Base-by-base conservation (phyloP, 2,888 invertebrate genomes). In the Phlogophora meticulosa region DNA sequence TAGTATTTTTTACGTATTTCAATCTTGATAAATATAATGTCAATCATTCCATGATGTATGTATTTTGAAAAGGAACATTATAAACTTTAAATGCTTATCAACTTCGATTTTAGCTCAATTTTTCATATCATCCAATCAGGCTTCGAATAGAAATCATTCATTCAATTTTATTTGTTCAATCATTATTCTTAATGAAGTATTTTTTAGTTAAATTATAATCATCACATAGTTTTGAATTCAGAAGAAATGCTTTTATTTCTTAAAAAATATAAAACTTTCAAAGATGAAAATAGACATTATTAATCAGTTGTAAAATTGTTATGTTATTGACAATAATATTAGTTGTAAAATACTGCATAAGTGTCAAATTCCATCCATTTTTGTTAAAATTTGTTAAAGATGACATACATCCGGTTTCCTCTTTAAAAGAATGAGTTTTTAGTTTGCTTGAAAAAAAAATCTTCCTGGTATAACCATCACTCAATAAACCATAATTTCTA, bases 331-430 rank as follows among this genome's bases (percentile, higher is more conserved):
- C 90, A 91, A 90, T 91, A 90, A 90, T 80, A 80, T 82, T 86
- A 86, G 82, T 80, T 85, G 64, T 77, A 61, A 80, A 77, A 76
- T 85, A 85, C 79, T 77, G 62, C 76, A 77, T 88, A 87, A 85
- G 85, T 84, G 73, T 87, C 83, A 83, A 87, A 88, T 79, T 91
- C 90, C 91, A 91, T 91, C 90, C 90, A 87, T 84, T 87, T 88
- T 81, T 78, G 70, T 80, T 76, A 68, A 53, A 28, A 48, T 52
- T 58, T 58, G 56, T 49, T 75, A 58, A 58, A 57, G 63, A 55
- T 9, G 52, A 60, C 49, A 45, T 42, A 45, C 45, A 55, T 46
- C 7, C 7, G 20, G 0, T 1, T 40, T 52, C 53, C 15, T 11
- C 2, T 0, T 11, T 1, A 10, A 38, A n/a, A n/a, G 10, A 22